Conservation (phyloP, 2,113 vertebrate species). For the Neotoma lepida region DNA sequence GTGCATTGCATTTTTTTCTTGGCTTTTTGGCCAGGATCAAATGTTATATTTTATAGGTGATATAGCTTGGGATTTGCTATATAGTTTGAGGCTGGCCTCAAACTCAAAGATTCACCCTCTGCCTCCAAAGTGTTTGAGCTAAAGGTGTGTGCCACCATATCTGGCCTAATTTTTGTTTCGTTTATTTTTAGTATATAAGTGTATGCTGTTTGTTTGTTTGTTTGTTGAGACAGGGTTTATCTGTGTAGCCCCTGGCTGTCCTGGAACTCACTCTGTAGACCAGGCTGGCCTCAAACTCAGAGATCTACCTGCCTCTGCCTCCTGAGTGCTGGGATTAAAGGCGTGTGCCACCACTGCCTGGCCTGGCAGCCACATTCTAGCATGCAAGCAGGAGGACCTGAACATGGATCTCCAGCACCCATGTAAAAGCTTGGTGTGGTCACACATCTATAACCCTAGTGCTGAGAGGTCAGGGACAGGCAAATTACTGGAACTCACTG, state of each 20-base stretch:
- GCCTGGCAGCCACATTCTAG: background rate
- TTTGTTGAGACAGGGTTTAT: no score
- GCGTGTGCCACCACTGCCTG: no score
- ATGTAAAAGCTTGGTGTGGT: background rate
- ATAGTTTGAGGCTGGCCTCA: background rate
- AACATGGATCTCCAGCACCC: background rate
- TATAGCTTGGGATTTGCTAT: background rate
- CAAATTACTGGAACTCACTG: background rate
- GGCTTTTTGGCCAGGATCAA: background rate
- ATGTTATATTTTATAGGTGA: background rate
- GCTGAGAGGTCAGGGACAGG: background rate
- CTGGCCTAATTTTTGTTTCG: background rate
- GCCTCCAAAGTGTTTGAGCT: background rate
- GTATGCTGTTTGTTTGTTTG: background rate
- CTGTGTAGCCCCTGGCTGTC: no score
- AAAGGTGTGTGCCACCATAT: background rate
- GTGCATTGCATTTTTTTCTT: background rate
- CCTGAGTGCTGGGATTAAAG: no score
- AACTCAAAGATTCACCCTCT: background rate
- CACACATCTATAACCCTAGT: background rate
- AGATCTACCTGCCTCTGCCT: no score
- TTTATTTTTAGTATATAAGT: background rate
- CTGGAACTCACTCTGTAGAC: no score
- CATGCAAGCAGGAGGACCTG: background rate
- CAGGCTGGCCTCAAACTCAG: no score